Conservation (phyloP, 2,113 vertebrate species). For the Callaeas wilsoni region DNA sequence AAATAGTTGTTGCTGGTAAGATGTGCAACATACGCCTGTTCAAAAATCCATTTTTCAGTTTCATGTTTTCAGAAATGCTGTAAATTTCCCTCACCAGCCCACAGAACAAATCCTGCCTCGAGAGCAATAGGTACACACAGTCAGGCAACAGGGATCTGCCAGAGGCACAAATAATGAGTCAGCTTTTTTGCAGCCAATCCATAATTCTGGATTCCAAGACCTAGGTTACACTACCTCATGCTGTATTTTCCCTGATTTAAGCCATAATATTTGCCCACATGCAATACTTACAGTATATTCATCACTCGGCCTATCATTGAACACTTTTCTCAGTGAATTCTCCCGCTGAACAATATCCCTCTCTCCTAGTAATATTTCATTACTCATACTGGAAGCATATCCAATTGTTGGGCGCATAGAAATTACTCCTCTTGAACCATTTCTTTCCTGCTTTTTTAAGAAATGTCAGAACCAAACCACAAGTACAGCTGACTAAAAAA, state of each 20-base stretch:
- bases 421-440: background rate
- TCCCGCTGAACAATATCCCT: background rate
- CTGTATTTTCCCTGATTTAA: background rate
- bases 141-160: conserved; percentile 17
- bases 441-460: background rate
- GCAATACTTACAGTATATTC: background rate
- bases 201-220: background rate
- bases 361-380: background rate
- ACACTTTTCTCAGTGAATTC: background rate
- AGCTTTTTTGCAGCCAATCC: background rate
- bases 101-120: background rate
- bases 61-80: conserved; percentile 1
- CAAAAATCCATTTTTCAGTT: conserved; percentile 15
- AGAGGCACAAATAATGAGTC: conserved; percentile 26
- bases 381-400: background rate
- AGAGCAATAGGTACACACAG: background rate
- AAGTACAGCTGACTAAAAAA: background rate
- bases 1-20: background rate
- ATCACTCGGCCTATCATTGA: background rate
- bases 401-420: background rate
- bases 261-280: background rate
- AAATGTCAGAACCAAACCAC: background rate
- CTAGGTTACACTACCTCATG: background rate
- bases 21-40: background rate
- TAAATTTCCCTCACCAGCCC: conserved; percentile 8